Evolutionary conservation across 2,113 vertebrate genomes (phyloP).

Genomic region (Sebastes schlegelii): DNA sequence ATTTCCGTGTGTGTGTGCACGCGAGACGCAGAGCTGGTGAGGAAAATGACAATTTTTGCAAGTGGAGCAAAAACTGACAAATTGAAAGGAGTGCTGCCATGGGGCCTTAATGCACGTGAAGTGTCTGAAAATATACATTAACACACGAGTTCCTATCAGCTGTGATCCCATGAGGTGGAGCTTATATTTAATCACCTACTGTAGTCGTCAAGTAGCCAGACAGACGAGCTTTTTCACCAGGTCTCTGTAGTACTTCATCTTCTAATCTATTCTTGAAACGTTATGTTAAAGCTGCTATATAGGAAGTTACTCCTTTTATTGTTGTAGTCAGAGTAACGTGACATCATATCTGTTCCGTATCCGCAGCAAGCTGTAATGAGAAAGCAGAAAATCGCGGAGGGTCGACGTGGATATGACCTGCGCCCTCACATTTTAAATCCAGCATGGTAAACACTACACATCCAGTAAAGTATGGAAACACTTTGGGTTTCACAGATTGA

Average conservation of each 20-base stretch:
- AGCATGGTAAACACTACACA: too few species aligned
- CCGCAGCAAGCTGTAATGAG: too few species aligned
- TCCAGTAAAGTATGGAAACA: too few species aligned
- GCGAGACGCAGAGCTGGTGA: constrained; percentile 23
- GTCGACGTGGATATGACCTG: too few species aligned
- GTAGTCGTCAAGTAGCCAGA: neutral
- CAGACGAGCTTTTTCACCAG: neutral
- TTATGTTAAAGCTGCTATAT: neutral
- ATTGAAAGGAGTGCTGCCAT: constrained; percentile 3
- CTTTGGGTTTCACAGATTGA: too few species aligned
- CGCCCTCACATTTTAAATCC: too few species aligned
- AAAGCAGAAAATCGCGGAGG: too few species aligned
- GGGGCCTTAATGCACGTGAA: neutral
- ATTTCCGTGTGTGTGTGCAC: constrained; percentile 46
- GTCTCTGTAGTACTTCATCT: neutral
- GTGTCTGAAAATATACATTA: neutral
- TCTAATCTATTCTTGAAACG: neutral
- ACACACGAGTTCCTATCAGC: neutral
- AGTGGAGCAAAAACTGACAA: constrained; percentile 33
- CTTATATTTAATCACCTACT: constrained; percentile 1
- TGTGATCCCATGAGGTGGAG: neutral
- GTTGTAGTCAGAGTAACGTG: too few species aligned
- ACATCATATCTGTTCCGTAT: too few species aligned
- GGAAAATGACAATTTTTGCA: constrained; percentile 50
- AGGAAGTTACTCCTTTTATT: too few species aligned